A percentile compares a stretch with the other conserved stretches of the same genome.
These are phyloP conservation scores for Zeuzera pyrina DNA, from an alignment of 2,888 invertebrate genomes.

Conservation along the genomic window DNA sequence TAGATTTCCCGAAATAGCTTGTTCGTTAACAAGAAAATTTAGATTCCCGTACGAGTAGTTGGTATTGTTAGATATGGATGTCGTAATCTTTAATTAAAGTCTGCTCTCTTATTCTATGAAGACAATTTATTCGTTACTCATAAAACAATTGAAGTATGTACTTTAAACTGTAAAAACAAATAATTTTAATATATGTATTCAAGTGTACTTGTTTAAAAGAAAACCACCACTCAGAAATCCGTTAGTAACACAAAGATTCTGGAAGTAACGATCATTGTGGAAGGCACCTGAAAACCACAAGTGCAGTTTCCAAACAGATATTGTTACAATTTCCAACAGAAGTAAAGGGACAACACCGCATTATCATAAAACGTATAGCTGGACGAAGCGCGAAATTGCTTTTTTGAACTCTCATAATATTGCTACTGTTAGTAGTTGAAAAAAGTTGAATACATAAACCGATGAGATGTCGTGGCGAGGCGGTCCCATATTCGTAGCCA, in stretches of 20 bases:
- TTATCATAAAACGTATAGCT: constrained; percentile 60
- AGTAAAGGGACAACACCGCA: constrained; percentile 43
- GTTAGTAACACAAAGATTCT: constrained; percentile 53
- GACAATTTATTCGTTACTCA: too few relatives aligned
- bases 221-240: too few relatives aligned
- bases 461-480: constrained; percentile 14
- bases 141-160: too few relatives aligned
- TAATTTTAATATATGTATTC: too few relatives aligned
- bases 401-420: constrained; percentile 66
- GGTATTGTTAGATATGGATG: too few relatives aligned
- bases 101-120: too few relatives aligned
- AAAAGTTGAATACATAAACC: constrained; percentile 56
- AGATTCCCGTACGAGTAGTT: too few relatives aligned
- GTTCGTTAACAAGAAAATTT: too few relatives aligned
- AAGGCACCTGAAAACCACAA: constrained; percentile 53
- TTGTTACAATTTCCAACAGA: constrained; percentile 65
- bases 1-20: too few relatives aligned
- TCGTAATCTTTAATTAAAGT: too few relatives aligned
- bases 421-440: constrained; percentile 52
- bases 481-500: constrained; percentile 1
- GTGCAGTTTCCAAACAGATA: constrained; percentile 54
- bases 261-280: constrained; percentile 47
- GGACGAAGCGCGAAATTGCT: constrained; percentile 55
- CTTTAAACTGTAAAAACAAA: too few relatives aligned
- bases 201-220: too few relatives aligned